phyloP scores from a whole-genome alignment of 2,888 invertebrate species.

The Amblyteles armatorius region DNA sequence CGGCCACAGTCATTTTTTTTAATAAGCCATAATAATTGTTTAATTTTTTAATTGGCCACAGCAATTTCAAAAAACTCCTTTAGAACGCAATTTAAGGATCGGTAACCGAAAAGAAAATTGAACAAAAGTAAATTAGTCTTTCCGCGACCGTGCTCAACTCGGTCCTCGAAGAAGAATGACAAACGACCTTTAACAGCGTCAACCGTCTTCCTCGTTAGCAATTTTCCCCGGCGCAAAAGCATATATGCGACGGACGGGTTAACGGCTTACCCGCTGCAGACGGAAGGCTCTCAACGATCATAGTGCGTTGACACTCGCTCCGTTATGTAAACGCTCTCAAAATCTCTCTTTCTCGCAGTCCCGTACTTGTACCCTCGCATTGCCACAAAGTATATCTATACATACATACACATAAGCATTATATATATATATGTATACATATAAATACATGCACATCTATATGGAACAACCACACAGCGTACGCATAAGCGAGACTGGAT shows the following conservation, averaged over 20 bases:
- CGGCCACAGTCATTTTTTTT: too few relatives aligned
- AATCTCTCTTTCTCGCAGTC: slow-evolving; percentile 70
- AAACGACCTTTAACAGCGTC: background rate
- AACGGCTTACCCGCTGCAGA: slow-evolving; percentile 49
- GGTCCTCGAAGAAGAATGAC: background rate
- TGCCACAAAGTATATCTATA: slow-evolving; percentile 23
- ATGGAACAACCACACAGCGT: background rate
- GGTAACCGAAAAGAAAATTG: background rate
- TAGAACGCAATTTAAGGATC: too few relatives aligned
- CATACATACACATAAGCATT: background rate
- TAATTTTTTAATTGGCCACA: too few relatives aligned
- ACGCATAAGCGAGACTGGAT: slow-evolving; percentile 42
- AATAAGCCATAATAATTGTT: too few relatives aligned
- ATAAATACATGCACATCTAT: background rate
- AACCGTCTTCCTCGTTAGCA: slow-evolving; percentile 29
- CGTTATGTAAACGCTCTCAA: slow-evolving; percentile 77
- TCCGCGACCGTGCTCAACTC: background rate
- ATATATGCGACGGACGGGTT: slow-evolving; percentile 48
- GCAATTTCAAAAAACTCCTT: too few relatives aligned
- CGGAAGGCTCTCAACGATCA: slow-evolving; percentile 58
- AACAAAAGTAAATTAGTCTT: background rate
- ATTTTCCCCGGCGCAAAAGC: slow-evolving; percentile 31
- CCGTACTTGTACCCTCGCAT: slow-evolving; percentile 23
- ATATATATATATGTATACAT: background rate
- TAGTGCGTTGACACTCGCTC: slow-evolving; percentile 71